Evolutionary conservation across 2,888 invertebrate species (phyloP), one percentile per base, ranked within the genome.

Genomic region (Sinodicranocentrus sp.): DNA sequence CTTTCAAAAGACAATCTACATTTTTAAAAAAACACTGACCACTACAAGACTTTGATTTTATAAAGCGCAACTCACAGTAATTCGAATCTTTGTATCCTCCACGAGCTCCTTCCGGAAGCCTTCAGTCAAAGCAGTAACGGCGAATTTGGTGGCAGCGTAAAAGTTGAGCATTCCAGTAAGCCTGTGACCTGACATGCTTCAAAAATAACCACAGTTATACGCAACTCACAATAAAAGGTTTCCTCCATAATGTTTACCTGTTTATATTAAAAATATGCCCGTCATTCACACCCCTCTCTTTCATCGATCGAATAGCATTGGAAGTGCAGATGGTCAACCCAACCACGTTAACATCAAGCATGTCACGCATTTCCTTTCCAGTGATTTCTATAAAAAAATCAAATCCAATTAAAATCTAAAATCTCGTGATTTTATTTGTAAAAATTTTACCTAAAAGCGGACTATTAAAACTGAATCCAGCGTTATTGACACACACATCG

Each of bases 81-180:
- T 88, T 52, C 91, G 91, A 67, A 92, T 92, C 59, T 89, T 90
- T 77, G 91, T 91, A 21, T 91, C 90, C 2, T 90, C 90, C 0
- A 91, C 91, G 10, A 93, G 90, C 89, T 94, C 93, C 72, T 90
- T 90, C 15, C 92, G 89, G 0, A 93, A 90, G 0, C 93, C 91
- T 61, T 91, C 90, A 0, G 92, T 91, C 80, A 93, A 90, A 0
- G 92, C 92, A 0, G 91, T 91, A 21, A 93, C 91, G 1, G 92
- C 93, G 89, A 92, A 91, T 89, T 93, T 93, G 26, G 92, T 92
- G 21, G 91, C 91, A 8, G 92, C 89, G 89, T 93, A 93, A 88
- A 93, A 90, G 84, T 90, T 90, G 1, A 85, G 21, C 2, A 85
- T 87, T 2, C 82, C 84, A 2, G 88, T 79, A 6, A 90, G 85